Conservation (phyloP, 1,140 invertebrate genomes). For the Orchesella cincta region DNA sequence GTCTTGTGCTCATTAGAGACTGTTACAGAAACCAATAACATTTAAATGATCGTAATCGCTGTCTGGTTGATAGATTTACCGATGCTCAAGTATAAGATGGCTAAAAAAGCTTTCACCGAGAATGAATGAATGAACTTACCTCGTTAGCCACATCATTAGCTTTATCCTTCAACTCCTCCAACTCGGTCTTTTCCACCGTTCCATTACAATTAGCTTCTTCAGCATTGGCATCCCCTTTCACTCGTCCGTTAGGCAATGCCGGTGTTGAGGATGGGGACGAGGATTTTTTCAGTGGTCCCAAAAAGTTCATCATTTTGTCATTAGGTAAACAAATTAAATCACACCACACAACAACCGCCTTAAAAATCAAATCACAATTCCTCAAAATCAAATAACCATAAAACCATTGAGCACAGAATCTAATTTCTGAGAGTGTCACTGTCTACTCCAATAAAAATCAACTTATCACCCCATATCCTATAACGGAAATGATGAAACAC, state of each 20-base stretch:
- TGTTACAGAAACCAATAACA: not conserved
- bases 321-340: not conserved
- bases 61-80: too few species aligned
- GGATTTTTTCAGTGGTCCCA: slow-evolving; percentile 15
- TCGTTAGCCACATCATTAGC: slow-evolving; percentile 12
- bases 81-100: too few species aligned
- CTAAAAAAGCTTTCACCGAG: too few species aligned
- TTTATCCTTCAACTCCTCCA: slow-evolving; percentile 1
- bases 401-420: too few species aligned
- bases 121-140: too few species aligned
- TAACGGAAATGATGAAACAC: too few species aligned
- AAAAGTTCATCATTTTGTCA: slow-evolving; percentile 9
- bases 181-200: not conserved
- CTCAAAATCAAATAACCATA: too few species aligned
- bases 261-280: not conserved
- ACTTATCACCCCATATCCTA: too few species aligned
- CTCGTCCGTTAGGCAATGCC: not conserved
- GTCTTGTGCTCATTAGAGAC: slow-evolving; percentile 3
- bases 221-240: not conserved
- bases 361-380: too few species aligned
- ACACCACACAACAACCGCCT: not conserved
- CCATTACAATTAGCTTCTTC: not conserved
- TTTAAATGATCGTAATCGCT: not conserved
- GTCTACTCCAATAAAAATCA: too few species aligned
- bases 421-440: too few species aligned